Conservation (phyloP, 1,140 invertebrate species). For the Leptonema lineaticorne region DNA sequence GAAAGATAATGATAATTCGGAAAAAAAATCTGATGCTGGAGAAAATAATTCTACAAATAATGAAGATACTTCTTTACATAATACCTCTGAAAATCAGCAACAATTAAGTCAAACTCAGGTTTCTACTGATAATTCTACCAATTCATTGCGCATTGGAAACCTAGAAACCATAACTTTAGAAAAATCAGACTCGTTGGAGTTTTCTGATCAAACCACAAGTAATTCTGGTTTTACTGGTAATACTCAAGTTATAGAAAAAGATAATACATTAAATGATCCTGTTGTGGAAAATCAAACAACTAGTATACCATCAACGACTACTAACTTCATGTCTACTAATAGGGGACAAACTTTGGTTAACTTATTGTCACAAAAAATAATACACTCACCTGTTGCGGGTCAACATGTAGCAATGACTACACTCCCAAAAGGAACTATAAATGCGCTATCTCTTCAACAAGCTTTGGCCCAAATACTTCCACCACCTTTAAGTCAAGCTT, state of each 20-base stretch:
- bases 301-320: conserved; percentile 45
- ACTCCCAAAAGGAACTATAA: conserved; percentile 49
- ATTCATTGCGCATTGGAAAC: neutral
- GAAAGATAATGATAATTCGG: neutral
- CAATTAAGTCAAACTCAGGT: neutral
- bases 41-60: conserved; percentile 2
- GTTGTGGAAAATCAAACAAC: conserved; percentile 41
- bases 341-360: conserved; percentile 47
- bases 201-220: conserved; percentile 8
- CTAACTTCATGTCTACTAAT: conserved; percentile 41
- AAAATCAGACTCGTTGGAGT: conserved; percentile 2
- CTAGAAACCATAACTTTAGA: neutral
- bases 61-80: neutral
- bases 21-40: neutral
- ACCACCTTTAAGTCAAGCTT: conserved; percentile 50
- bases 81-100: neutral
- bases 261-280: conserved; percentile 49
- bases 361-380: conserved; percentile 48
- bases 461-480: conserved; percentile 55
- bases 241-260: conserved; percentile 50
- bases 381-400: conserved; percentile 40
- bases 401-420: conserved; percentile 45
- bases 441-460: conserved; percentile 53
- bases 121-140: neutral
- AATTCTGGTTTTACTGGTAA: conserved; percentile 33